Conservation (phyloP, 2,113 vertebrate genomes). For the Apeltes quadracus region DNA sequence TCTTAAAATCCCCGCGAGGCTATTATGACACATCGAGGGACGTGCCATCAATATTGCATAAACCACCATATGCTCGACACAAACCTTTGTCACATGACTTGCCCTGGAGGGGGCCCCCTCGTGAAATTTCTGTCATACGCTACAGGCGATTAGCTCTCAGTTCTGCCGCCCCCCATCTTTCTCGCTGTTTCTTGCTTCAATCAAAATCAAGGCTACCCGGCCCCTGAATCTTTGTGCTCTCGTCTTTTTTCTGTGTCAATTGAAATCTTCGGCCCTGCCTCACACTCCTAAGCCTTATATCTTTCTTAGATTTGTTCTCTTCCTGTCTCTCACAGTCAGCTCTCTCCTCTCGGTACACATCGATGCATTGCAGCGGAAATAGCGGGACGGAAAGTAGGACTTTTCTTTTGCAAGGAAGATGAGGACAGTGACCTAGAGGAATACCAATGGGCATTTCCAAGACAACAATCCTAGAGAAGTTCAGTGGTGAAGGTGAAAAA, state of each 20-base stretch:
- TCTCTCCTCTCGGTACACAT: neutral
- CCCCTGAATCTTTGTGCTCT: slow-evolving; percentile 4
- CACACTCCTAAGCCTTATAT: slow-evolving; percentile 29
- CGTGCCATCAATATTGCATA: slow-evolving; percentile 69
- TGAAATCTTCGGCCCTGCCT: slow-evolving; percentile 25
- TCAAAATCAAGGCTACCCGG: too few species aligned
- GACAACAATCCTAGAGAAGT: neutral
- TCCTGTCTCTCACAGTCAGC: neutral
- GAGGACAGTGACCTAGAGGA: slow-evolving; percentile 31
- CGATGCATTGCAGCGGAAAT: slow-evolving; percentile 30
- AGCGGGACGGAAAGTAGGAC: slow-evolving; percentile 19
- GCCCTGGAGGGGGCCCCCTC: slow-evolving; percentile 60
- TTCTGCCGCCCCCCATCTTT: slow-evolving; percentile 12
- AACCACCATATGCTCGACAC: slow-evolving; percentile 63
- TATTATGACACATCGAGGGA: slow-evolving; percentile 30
- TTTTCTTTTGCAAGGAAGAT: slow-evolving; percentile 2
- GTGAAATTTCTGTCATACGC: slow-evolving; percentile 46
- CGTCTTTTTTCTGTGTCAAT: slow-evolving; percentile 34
- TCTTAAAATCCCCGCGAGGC: slow-evolving; percentile 59
- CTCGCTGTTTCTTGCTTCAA: slow-evolving; percentile 27
- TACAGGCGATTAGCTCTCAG: slow-evolving; percentile 39
- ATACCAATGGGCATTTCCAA: slow-evolving; percentile 4
- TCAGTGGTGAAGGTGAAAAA: neutral
- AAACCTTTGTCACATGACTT: slow-evolving; percentile 56
- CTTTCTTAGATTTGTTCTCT: slow-evolving; percentile 11